Conservation (phyloP, 1,140 invertebrate genomes). For the Drosophila carrolli region DNA sequence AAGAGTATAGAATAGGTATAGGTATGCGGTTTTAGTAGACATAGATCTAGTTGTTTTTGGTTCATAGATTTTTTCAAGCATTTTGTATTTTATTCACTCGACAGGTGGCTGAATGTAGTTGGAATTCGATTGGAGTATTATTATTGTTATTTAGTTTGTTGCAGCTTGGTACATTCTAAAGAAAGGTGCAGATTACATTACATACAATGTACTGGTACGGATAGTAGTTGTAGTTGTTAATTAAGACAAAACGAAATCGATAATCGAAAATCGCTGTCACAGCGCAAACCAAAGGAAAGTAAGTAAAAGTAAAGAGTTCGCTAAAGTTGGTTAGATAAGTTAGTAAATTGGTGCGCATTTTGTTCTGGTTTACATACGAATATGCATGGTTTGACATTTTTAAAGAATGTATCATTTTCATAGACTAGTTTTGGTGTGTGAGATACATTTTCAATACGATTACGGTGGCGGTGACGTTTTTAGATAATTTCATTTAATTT, state of each 20-base stretch:
- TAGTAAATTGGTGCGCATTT: conserved; percentile 56
- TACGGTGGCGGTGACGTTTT: conserved; percentile 69
- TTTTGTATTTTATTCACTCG: conserved; percentile 56
- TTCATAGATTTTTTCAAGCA: conserved; percentile 72
- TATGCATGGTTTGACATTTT: conserved; percentile 57
- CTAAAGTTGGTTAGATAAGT: conserved; percentile 37
- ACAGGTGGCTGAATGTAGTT: conserved; percentile 63
- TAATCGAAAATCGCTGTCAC: conserved; percentile 38
- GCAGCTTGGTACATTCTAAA: conserved; percentile 78
- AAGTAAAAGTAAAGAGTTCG: conserved; percentile 54
- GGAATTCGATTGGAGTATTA: conserved; percentile 47
- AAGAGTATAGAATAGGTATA: conserved; percentile 59
- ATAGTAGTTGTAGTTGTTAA: conserved; percentile 44
- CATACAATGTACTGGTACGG: conserved; percentile 53
- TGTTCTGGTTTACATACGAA: conserved; percentile 62
- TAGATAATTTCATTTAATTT: conserved; percentile 39
- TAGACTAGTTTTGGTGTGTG: conserved; percentile 62
- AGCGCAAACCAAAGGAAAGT: conserved; percentile 51
- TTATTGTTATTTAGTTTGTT: conserved; percentile 56
- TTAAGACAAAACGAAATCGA: conserved; percentile 46
- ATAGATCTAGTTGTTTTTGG: conserved; percentile 69
- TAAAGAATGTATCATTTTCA: conserved; percentile 35
- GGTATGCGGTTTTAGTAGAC: conserved; percentile 74
- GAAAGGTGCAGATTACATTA: conserved; percentile 78
- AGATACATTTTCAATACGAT: conserved; percentile 70